Conservation (phyloP, 2,888 invertebrate species). For the Pedicia rivosa region DNA sequence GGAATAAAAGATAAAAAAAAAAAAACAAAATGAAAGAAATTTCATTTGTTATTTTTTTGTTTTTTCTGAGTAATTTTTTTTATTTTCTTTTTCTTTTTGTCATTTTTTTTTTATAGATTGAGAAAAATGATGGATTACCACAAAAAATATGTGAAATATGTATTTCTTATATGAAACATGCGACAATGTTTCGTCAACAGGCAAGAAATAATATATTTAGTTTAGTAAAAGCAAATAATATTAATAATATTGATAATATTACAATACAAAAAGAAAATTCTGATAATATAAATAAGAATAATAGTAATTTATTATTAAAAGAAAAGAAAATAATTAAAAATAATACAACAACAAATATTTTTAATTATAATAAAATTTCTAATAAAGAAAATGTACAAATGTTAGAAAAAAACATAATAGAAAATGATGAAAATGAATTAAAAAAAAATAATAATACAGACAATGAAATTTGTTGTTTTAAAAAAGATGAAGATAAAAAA, state of each 20-base stretch:
- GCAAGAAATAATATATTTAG: slow-evolving; percentile 23
- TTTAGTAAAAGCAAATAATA: slow-evolving; percentile 19
- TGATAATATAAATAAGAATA: background rate
- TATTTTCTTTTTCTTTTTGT: no score
- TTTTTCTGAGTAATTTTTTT: background rate
- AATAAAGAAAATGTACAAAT: no score
- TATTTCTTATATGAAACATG: slow-evolving; percentile 30
- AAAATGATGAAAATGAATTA: no score
- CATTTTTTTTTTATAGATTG: slow-evolving; percentile 19
- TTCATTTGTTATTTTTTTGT: background rate
- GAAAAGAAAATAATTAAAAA: background rate
- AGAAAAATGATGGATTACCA: slow-evolving; percentile 25
- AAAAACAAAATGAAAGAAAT: no score
- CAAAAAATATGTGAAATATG: slow-evolving; percentile 26
- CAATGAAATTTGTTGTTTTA: background rate
- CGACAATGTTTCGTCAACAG: slow-evolving; percentile 27
- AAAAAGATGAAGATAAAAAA: background rate
- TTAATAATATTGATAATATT: no score
- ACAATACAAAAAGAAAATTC: no score
- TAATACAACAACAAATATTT: background rate
- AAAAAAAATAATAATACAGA: background rate
- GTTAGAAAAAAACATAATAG: no score
- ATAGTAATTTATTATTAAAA: background rate
- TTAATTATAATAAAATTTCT: background rate
- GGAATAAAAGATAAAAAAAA: no score